phyloP scores from a whole-genome alignment of 2,113 vertebrate genomes.

The Triplophysa dalaica region DNA sequence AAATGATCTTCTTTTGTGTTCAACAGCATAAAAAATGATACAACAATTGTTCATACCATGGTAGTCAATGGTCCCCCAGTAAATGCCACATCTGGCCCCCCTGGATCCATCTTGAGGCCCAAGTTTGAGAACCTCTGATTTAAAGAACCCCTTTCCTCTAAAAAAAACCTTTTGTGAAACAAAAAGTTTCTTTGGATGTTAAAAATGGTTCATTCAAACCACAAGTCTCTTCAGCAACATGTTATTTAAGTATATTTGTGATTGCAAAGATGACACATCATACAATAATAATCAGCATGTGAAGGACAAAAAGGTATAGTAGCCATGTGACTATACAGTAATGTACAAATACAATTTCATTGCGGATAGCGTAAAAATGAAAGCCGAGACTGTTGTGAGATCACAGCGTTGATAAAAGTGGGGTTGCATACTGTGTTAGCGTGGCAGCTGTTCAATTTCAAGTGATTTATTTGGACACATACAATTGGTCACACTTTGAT shows the following conservation, averaged over 20 bases:
- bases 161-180: no score
- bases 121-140: no score
- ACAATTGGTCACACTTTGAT: conserved; percentile 6
- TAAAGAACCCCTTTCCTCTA: no score
- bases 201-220: neutral
- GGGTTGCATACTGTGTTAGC: neutral
- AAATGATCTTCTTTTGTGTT: no score
- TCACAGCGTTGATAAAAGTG: neutral
- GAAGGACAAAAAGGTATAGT: neutral
- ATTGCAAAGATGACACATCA: neutral
- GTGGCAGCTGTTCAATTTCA: neutral
- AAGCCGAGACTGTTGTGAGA: neutral
- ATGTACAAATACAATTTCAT: neutral
- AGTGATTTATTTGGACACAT: conserved; percentile 1
- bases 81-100: no score
- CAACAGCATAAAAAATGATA: no score
- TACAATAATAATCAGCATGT: conserved; percentile 10
- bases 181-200: no score
- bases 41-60: no score
- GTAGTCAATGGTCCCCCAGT: no score
- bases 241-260: neutral
- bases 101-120: no score
- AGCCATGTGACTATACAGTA: neutral
- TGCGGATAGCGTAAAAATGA: neutral
- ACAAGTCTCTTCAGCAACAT: neutral